Evolutionary conservation across 2,113 vertebrate species (phyloP).

Genomic region (Protomyctophum bolini): DNA sequence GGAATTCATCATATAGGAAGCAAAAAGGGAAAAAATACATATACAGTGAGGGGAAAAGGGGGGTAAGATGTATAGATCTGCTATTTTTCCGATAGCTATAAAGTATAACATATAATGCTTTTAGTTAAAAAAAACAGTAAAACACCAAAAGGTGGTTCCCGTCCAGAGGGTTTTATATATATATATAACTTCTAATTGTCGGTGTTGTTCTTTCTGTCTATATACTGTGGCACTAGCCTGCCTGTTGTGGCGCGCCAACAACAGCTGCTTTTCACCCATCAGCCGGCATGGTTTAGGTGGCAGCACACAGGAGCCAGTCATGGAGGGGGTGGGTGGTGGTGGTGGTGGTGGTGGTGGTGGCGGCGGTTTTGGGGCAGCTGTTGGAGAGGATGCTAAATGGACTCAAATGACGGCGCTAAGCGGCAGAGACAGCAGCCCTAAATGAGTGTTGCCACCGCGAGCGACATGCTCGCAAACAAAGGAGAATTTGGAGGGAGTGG

Average conservation of each 20-base stretch:
- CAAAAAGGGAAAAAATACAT: too few relatives aligned
- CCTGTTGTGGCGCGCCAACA: too few relatives aligned
- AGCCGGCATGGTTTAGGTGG: conserved; percentile 42
- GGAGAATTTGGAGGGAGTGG: conserved; percentile 32
- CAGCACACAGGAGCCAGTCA: not conserved
- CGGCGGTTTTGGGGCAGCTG: conserved; percentile 54
- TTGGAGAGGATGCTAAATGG: conserved; percentile 70
- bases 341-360: not conserved
- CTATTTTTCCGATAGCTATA: too few relatives aligned
- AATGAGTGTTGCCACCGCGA: conserved; percentile 51
- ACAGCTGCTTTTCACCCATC: conserved; percentile 59
- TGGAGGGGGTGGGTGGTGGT: not conserved
- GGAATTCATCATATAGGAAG: too few relatives aligned
- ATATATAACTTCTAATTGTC: conserved; percentile 35
- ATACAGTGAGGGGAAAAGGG: too few relatives aligned
- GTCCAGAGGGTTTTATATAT: too few relatives aligned
- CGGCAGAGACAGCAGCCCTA: conserved; percentile 47
- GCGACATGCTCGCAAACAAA: conserved; percentile 60
- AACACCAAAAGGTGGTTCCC: too few relatives aligned
- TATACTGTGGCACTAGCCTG: conserved; percentile 18
- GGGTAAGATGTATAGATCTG: too few relatives aligned
- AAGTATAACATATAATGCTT: too few relatives aligned
- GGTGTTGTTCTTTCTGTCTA: conserved; percentile 16
- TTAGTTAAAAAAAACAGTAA: too few relatives aligned
- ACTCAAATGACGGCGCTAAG: conserved; percentile 72